Conservation (phyloP, 2,888 invertebrate species). For the Poecilus cupreus region DNA sequence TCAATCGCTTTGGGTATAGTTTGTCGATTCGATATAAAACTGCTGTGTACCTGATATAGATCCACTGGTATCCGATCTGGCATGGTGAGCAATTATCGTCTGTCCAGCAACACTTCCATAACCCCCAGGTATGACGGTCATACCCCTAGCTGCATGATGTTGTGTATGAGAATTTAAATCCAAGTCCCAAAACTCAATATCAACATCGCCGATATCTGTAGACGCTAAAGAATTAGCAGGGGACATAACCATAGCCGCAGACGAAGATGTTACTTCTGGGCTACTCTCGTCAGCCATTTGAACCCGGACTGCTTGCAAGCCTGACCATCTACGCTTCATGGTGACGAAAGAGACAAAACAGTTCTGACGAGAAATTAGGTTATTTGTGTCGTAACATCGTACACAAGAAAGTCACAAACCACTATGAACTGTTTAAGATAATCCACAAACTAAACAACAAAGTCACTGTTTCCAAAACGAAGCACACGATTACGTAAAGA, state of each 20-base stretch:
- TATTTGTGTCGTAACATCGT: no score
- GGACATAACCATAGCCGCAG: constrained; percentile 80
- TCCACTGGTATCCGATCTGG: constrained; percentile 71
- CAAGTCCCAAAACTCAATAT: constrained; percentile 88
- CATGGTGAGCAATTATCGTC: constrained; percentile 69
- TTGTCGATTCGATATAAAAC: neutral
- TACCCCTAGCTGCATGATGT: constrained; percentile 65
- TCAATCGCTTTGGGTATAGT: no score
- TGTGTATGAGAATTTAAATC: constrained; percentile 77
- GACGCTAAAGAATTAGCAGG: constrained; percentile 85
- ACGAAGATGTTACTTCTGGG: constrained; percentile 85
- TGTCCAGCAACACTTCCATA: constrained; percentile 66
- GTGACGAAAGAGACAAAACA: no score
- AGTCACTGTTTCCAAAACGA: no score
- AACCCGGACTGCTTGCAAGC: constrained; percentile 81
- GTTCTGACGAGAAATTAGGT: no score
- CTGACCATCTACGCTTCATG: constrained; percentile 86
- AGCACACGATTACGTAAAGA: no score
- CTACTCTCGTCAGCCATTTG: constrained; percentile 82
- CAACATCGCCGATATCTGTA: constrained; percentile 84
- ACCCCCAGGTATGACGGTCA: constrained; percentile 29
- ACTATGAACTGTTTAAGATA: no score
- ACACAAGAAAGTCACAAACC: no score
- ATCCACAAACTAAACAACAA: no score
- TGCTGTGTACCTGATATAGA: constrained; percentile 71